Base-by-base conservation (phyloP, 2,888 invertebrate genomes). In the Chloroclystis v-ata region DNA sequence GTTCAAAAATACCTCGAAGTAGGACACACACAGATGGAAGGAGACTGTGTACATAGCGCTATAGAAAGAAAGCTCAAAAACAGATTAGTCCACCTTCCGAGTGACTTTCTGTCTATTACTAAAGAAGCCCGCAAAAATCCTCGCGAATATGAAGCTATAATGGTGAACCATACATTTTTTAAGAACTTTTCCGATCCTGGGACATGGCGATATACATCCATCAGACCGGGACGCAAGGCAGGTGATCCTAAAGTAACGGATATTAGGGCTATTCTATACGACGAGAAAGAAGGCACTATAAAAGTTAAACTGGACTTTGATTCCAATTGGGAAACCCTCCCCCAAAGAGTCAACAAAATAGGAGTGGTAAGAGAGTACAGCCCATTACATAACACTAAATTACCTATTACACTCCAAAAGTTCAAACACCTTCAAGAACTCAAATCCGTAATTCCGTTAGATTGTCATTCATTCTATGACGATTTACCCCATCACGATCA, bases 11-110 rank as follows among this genome's bases (percentile, higher is more conserved):
- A 44, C 32, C 37, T 54, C 24, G 51, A 49, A 12, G 49, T 47
- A 42, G 54, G 54, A 14, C 54, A 54, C 30, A 54, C 51, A n/a
- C 54, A 49, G 24, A 54, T 54, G 54, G 49, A 54, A 28, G 49
- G 47, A 28, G 54, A 54, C 24, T 49, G 51, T 4, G 51, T 49
- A 35, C 54, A 54, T 25, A 50, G 43, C 38, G 37, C 50, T 6
- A 56, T 50, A 16, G 44, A 53, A 29, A 37, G 44, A 11, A 44
- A 50, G 42, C 24, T 50, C 41, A 56, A 56, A 43, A 40, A 46
- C 37, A 44, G 29, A 44, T 47, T 42, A 38, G 43, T 47, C 7
- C 47, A 47, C 33, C 16, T 51, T 5, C 43, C 47, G 10, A 8
- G 10, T 8, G 43, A 49, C 10, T 49, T 28, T 29, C 29, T 29